These are phyloP conservation scores for Panurus biarmicus DNA, from an alignment of 2,113 vertebrate genomes.

Conservation along the genomic window DNA sequence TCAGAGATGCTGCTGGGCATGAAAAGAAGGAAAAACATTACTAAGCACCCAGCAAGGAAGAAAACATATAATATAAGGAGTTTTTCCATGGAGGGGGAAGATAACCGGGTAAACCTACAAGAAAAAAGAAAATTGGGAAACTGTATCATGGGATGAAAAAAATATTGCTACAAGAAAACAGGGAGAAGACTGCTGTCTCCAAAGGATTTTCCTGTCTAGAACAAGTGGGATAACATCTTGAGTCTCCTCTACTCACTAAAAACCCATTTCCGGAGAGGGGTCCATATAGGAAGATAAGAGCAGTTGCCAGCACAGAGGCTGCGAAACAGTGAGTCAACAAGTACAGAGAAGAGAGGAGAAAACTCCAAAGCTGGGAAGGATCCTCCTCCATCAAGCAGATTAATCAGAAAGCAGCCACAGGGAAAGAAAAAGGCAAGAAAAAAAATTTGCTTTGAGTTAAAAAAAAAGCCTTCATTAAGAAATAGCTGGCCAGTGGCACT, in stretches of 20 bases:
- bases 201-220: background rate
- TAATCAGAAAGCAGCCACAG: background rate
- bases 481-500: background rate
- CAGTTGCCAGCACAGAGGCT: background rate
- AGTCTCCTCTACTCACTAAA: background rate
- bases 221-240: background rate
- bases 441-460: background rate
- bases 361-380: background rate
- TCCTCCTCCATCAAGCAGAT: background rate
- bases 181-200: background rate
- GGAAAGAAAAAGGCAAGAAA: slow-evolving; percentile 7
- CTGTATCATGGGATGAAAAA: background rate
- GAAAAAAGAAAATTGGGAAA: background rate
- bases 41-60: background rate
- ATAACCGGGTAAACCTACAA: background rate
- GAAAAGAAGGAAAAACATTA: background rate
- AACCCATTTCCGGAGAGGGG: background rate
- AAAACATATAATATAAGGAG: background rate
- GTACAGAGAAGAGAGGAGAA: background rate
- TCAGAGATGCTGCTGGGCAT: background rate
- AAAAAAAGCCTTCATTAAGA: slow-evolving; percentile 34
- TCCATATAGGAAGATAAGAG: background rate
- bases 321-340: background rate
- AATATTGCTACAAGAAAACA: background rate
- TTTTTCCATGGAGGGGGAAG: background rate